Conservation (phyloP, 1,140 invertebrate genomes). For the Cryptotermes secundus region DNA sequence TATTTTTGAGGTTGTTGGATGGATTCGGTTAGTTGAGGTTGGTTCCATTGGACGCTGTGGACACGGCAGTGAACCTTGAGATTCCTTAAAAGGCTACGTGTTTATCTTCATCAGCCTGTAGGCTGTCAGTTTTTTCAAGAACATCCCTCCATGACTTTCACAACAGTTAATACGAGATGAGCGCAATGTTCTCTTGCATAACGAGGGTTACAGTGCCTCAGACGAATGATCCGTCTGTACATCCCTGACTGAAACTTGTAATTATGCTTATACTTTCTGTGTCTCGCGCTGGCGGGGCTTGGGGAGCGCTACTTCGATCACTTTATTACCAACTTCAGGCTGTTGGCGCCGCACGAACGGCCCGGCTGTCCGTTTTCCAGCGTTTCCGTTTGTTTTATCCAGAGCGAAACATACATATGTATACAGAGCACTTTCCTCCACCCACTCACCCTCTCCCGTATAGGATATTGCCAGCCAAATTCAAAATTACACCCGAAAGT, state of each 20-base stretch:
- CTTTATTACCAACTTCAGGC: slow-evolving; percentile 15
- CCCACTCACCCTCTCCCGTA: not conserved
- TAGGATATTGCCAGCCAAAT: slow-evolving; percentile 16
- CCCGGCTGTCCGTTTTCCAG: not conserved
- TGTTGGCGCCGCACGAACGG: slow-evolving; percentile 2
- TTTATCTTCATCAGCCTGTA: too few species aligned
- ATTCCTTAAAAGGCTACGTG: too few species aligned
- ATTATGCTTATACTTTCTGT: not conserved
- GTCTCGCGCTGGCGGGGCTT: too few species aligned
- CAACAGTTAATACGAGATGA: too few species aligned
- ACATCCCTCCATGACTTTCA: too few species aligned
- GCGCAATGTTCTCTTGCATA: too few species aligned
- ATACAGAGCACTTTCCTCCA: not conserved
- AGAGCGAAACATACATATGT: slow-evolving; percentile 2
- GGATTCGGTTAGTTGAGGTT: too few species aligned
- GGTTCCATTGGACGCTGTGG: too few species aligned
- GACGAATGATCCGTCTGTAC: not conserved
- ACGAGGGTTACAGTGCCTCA: too few species aligned
- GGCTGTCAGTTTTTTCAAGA: too few species aligned
- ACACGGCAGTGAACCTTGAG: too few species aligned
- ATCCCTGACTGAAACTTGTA: not conserved
- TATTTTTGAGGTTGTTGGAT: too few species aligned
- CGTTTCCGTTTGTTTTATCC: slow-evolving; percentile 11
- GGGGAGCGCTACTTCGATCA: slow-evolving; percentile 3
- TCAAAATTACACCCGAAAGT: slow-evolving; percentile 19